Conservation (phyloP, 2,113 vertebrate species). For the Ceyx melanurus region DNA sequence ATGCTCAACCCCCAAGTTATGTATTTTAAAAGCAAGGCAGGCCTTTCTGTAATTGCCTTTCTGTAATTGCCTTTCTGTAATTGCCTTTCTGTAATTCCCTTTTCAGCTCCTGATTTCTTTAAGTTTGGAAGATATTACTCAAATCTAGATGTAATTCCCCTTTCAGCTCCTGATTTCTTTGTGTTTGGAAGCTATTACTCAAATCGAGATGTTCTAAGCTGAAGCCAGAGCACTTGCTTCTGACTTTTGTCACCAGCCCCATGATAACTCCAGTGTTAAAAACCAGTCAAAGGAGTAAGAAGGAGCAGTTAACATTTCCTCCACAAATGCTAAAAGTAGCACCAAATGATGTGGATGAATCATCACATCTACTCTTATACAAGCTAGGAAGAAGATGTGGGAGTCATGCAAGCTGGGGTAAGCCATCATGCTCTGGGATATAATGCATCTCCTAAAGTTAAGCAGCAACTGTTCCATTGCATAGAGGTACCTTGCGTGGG, state of each 20-base stretch:
- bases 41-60: not conserved
- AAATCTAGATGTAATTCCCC: not conserved
- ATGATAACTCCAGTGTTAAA: not conserved
- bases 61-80: not conserved
- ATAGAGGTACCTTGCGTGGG: not conserved
- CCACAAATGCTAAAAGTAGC: slow-evolving; percentile 23
- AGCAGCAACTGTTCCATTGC: not conserved
- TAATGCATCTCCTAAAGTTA: not conserved
- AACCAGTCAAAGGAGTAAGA: not conserved
- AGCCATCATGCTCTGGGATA: not conserved
- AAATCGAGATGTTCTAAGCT: not conserved
- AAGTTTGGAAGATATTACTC: not conserved
- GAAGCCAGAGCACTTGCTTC: not conserved
- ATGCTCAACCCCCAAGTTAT: not conserved
- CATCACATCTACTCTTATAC: not conserved
- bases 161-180: not conserved
- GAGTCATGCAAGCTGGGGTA: not conserved
- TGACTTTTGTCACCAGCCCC: not conserved
- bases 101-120: not conserved
- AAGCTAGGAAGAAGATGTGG: slow-evolving; percentile 26
- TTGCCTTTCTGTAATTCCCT: not conserved
- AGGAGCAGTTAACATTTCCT: slow-evolving; percentile 15
- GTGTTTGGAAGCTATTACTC: not conserved
- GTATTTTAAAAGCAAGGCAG: not conserved
- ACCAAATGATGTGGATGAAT: slow-evolving; percentile 35